These are phyloP conservation scores for Enoplosus armatus DNA, from an alignment of 2,797 vertebrate genomes.

Conservation along the genomic window DNA sequence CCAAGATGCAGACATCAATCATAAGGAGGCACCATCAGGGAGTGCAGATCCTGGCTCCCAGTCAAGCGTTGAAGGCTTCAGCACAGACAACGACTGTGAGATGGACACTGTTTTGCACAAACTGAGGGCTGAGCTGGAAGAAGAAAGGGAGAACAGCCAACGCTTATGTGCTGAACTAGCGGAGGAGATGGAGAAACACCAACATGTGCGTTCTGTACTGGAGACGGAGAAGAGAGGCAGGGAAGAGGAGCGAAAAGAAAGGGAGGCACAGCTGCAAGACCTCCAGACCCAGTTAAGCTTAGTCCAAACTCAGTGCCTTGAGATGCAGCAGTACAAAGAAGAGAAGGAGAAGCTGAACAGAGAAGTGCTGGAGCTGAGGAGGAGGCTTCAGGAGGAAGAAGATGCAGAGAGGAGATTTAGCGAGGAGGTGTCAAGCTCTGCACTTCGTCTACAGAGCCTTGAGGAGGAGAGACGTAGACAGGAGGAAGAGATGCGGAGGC, in stretches of 20 bases:
- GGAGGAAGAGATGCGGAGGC: conserved; percentile 62
- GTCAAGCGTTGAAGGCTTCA: conserved; percentile 61
- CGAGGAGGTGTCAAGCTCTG: conserved; percentile 62
- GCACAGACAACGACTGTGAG: conserved; percentile 40
- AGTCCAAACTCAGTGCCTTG: conserved; percentile 78
- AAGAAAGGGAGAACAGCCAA: conserved; percentile 74
- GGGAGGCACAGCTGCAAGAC: conserved; percentile 75
- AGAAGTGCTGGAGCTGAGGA: conserved; percentile 82
- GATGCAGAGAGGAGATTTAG: conserved; percentile 59
- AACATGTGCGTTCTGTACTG: conserved; percentile 73
- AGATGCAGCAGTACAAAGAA: conserved; percentile 81
- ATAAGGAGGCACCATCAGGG: conserved; percentile 68
- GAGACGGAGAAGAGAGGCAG: conserved; percentile 78
- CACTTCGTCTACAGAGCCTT: conserved; percentile 65
- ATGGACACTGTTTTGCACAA: conserved; percentile 59
- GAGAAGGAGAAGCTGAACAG: conserved; percentile 86
- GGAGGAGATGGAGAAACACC: conserved; percentile 73
- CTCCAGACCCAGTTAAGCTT: conserved; percentile 75
- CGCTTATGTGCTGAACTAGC: conserved; percentile 58
- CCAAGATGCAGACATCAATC: conserved; percentile 63
- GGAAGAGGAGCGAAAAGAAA: conserved; percentile 77
- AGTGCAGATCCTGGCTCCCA: conserved; percentile 32
- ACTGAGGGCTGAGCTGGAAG: conserved; percentile 80
- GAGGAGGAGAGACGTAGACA: conserved; percentile 72
- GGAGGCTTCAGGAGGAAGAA: conserved; percentile 72